Percentiles rank a stretch among this genome's conserved stretches.
phyloP scores from a whole-genome alignment of 1,140 invertebrate genomes.

The Drosophila sucinea region DNA sequence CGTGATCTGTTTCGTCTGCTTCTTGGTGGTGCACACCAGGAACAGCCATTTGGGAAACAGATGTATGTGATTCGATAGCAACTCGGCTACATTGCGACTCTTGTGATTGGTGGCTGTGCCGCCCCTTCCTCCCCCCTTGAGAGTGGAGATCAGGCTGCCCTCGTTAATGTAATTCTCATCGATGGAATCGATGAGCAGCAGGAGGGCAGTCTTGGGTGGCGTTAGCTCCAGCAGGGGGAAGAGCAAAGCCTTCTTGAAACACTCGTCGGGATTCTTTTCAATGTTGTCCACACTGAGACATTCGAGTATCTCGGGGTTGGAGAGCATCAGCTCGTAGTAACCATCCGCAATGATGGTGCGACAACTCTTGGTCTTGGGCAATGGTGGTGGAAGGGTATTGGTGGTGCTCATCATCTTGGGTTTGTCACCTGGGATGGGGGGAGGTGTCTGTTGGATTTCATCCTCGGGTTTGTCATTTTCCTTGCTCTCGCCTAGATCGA shows the following conservation, averaged over 20 bases:
- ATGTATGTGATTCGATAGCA: slow-evolving; percentile 94
- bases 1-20: slow-evolving; percentile 93
- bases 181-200: slow-evolving; percentile 95
- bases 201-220: slow-evolving; percentile 91
- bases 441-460: slow-evolving; percentile 12
- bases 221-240: slow-evolving; percentile 93
- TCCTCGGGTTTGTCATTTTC: slow-evolving; percentile 2
- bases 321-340: slow-evolving; percentile 91
- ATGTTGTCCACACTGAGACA: slow-evolving; percentile 85
- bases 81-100: slow-evolving; percentile 90
- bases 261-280: slow-evolving; percentile 93
- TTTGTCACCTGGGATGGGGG: slow-evolving; percentile 60
- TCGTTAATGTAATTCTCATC: slow-evolving; percentile 88
- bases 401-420: slow-evolving; percentile 36
- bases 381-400: slow-evolving; percentile 83
- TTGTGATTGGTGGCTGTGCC: slow-evolving; percentile 83
- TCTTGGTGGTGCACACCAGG: slow-evolving; percentile 94
- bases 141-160: slow-evolving; percentile 77
- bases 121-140: slow-evolving; percentile 83
- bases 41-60: slow-evolving; percentile 97
- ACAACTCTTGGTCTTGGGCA: slow-evolving; percentile 86
- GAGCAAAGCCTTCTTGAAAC: slow-evolving; percentile 93
- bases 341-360: slow-evolving; percentile 89
- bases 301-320: slow-evolving; percentile 89
- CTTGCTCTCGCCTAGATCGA: slow-evolving; percentile 50